phyloP scores from a whole-genome alignment of 2,888 invertebrate genomes.

The Timandra comae region DNA sequence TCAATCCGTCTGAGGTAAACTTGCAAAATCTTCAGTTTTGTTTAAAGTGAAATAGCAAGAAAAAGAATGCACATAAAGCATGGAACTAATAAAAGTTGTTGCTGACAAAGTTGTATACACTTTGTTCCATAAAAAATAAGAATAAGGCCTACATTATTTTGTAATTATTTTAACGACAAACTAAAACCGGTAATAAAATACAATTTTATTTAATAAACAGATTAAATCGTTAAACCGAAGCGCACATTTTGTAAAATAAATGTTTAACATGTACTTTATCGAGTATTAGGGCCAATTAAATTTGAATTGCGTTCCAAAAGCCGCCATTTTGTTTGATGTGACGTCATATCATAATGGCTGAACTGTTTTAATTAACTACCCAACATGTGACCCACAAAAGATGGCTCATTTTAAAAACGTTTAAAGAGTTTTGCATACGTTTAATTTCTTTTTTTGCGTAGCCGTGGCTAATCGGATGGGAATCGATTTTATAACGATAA shows the following conservation, averaged over 20 bases:
- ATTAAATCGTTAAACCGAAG: slow-evolving; percentile 4
- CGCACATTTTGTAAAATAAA: slow-evolving; percentile 7
- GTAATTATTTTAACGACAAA: too few relatives aligned
- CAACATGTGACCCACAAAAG: slow-evolving; percentile 12
- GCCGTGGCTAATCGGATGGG: slow-evolving; percentile 8
- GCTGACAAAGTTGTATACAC: too few relatives aligned
- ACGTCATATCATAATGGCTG: slow-evolving; percentile 10
- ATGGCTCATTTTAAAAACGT: slow-evolving; percentile 13
- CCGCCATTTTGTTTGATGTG: slow-evolving; percentile 3
- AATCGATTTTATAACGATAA: slow-evolving; percentile 23
- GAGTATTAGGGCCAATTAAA: slow-evolving; percentile 10
- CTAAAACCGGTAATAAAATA: too few relatives aligned
- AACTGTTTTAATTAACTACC: slow-evolving; percentile 13
- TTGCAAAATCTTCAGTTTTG: too few relatives aligned
- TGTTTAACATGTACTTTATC: slow-evolving; percentile 11
- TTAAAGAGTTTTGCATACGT: slow-evolving; percentile 1
- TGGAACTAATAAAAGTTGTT: too few relatives aligned
- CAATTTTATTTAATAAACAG: background rate
- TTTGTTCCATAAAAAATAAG: too few relatives aligned
- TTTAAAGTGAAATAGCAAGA: too few relatives aligned
- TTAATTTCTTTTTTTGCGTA: slow-evolving; percentile 4
- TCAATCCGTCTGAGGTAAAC: too few relatives aligned
- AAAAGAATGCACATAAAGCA: too few relatives aligned
- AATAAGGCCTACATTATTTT: too few relatives aligned
- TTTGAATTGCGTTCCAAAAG: slow-evolving; percentile 4